Conservation (phyloP, 2,888 invertebrate genomes). For the Volucella bombylans region DNA sequence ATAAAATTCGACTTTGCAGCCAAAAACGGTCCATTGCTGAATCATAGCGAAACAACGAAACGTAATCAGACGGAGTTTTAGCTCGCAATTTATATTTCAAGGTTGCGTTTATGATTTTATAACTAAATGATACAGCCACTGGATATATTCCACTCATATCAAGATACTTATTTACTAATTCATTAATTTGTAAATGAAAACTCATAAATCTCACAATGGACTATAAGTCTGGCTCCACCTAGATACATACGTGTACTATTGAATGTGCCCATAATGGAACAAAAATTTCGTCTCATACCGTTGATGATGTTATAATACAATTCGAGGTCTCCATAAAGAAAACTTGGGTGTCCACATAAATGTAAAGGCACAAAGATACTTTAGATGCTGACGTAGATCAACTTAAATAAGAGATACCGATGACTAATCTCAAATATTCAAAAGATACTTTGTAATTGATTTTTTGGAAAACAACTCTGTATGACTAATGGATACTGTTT, state of each 20-base stretch:
- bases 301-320: slow-evolving; percentile 31
- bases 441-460: slow-evolving; percentile 25
- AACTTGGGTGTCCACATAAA: background rate
- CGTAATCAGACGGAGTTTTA: no score
- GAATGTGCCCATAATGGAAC: slow-evolving; percentile 16
- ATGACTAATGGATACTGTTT: slow-evolving; percentile 30
- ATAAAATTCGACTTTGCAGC: no score
- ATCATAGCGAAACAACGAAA: no score
- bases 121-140: no score
- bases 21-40: no score
- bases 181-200: slow-evolving; percentile 28
- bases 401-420: slow-evolving; percentile 25
- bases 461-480: background rate
- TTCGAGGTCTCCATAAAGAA: slow-evolving; percentile 29
- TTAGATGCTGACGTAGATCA: slow-evolving; percentile 29
- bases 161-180: background rate
- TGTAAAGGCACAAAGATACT: slow-evolving; percentile 1
- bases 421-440: slow-evolving; percentile 56
- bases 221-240: background rate
- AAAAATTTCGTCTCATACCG: slow-evolving; percentile 27
- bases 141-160: slow-evolving; percentile 3
- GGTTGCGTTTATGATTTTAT: no score
- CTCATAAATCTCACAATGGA: slow-evolving; percentile 9
- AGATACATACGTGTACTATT: background rate
- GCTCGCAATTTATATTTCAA: no score